These are phyloP conservation scores for Lysandra coridon DNA, from an alignment of 2,888 invertebrate species.

Conservation along the genomic window DNA sequence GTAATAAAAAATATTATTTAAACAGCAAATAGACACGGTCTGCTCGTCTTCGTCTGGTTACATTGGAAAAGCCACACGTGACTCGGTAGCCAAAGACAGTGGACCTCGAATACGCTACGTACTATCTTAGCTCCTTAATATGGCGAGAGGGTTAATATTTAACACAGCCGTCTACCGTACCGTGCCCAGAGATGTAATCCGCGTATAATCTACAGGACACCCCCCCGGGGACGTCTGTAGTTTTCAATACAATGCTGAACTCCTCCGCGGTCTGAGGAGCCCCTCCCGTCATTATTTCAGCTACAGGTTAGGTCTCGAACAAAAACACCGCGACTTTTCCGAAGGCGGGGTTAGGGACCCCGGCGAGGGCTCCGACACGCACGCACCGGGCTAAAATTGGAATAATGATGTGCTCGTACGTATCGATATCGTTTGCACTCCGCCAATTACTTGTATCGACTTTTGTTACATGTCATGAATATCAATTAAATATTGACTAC, in stretches of 20 bases:
- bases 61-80: not conserved
- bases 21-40: too few species aligned
- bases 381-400: slow-evolving; percentile 42
- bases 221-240: not conserved
- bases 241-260: not conserved
- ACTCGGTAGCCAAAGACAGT: not conserved
- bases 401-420: slow-evolving; percentile 39
- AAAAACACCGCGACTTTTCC: slow-evolving; percentile 24
- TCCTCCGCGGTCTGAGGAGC: not conserved
- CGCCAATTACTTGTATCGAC: not conserved
- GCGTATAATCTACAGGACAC: not conserved
- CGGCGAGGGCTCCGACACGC: slow-evolving; percentile 42
- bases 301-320: not conserved
- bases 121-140: too few species aligned
- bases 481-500: not conserved
- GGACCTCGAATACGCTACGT: not conserved
- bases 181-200: not conserved
- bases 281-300: slow-evolving; percentile 21
- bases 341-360: slow-evolving; percentile 43
- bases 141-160: not conserved
- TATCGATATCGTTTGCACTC: slow-evolving; percentile 23
- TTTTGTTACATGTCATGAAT: not conserved
- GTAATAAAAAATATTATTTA: not conserved
- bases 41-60: not conserved
- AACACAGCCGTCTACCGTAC: not conserved